Evolutionary conservation across 2,113 vertebrate species (phyloP).

Genomic region (Rhinoptilus africanus): DNA sequence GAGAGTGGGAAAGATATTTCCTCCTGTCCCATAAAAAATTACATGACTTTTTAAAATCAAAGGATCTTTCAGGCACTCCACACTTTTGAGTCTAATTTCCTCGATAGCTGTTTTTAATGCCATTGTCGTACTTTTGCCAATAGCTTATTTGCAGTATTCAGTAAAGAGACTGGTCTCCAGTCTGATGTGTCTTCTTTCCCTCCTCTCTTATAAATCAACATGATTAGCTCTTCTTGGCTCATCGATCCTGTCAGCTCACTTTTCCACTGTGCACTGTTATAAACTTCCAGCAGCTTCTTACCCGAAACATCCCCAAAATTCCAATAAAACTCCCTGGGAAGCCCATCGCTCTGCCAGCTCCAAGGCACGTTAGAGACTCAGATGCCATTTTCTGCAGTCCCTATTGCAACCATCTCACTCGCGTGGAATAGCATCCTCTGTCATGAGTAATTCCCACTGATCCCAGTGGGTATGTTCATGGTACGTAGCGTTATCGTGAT

Average conservation of each 20-base stretch:
- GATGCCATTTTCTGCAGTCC: background rate
- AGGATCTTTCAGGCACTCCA: background rate
- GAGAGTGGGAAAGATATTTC: background rate
- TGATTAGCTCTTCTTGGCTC: background rate
- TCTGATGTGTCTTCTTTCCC: background rate
- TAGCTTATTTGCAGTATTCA: background rate
- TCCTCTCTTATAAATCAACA: background rate
- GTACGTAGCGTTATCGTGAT: background rate
- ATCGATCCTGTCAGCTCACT: background rate
- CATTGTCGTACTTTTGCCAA: background rate
- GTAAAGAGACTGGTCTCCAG: background rate
- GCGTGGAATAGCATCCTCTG: fast-evolving
- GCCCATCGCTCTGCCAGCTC: background rate
- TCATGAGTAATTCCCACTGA: background rate
- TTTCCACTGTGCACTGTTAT: background rate
- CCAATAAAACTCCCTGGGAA: background rate
- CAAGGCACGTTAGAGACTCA: background rate
- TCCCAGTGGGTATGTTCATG: background rate
- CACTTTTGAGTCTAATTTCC: background rate
- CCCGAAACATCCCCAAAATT: background rate
- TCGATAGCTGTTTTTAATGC: background rate
- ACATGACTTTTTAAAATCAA: background rate
- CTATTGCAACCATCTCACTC: background rate
- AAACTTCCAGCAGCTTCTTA: background rate
- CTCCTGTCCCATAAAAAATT: background rate